A percentile compares a stretch with the other conserved stretches of the same genome.
phyloP scores from a whole-genome alignment of 1,140 invertebrate genomes.

The Colletes gigas region DNA sequence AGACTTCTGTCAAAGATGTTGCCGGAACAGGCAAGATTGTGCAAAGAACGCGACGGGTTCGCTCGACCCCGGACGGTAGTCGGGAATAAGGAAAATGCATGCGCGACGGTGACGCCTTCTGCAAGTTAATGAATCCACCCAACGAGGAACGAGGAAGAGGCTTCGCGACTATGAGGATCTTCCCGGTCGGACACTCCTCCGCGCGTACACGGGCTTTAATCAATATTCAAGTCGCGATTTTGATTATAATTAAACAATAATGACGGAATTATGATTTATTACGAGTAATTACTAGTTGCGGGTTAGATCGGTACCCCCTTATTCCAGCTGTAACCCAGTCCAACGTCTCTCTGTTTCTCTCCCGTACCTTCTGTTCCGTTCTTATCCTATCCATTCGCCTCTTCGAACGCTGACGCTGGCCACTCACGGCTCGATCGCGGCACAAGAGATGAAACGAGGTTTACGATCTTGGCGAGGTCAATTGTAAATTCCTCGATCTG shows the following conservation, averaged over 20 bases:
- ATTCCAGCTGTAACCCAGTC: constrained; percentile 39
- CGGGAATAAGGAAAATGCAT: constrained; percentile 44
- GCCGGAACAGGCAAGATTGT: not conserved
- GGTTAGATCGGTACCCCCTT: constrained; percentile 62
- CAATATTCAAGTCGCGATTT: constrained; percentile 77
- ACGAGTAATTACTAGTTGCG: constrained; percentile 75
- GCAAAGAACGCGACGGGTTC: not conserved
- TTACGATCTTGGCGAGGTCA: constrained; percentile 36
- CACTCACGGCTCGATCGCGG: constrained; percentile 15
- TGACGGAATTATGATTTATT: constrained; percentile 78
- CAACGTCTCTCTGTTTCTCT: constrained; percentile 20
- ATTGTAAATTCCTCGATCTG: constrained; percentile 5
- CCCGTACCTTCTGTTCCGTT: not conserved
- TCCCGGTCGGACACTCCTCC: constrained; percentile 44
- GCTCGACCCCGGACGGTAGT: constrained; percentile 36
- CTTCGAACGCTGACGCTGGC: not conserved
- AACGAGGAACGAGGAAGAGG: constrained; percentile 58
- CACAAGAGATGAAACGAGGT: constrained; percentile 25
- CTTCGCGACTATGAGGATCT: constrained; percentile 3
- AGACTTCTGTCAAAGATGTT: too few relatives aligned
- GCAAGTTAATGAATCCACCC: constrained; percentile 68
- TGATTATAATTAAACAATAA: constrained; percentile 79
- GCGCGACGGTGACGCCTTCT: constrained; percentile 19
- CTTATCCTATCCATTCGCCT: not conserved
- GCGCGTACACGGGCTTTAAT: constrained; percentile 67